phyloP scores from a whole-genome alignment of 2,113 vertebrate species.

The Grantiella picta region DNA sequence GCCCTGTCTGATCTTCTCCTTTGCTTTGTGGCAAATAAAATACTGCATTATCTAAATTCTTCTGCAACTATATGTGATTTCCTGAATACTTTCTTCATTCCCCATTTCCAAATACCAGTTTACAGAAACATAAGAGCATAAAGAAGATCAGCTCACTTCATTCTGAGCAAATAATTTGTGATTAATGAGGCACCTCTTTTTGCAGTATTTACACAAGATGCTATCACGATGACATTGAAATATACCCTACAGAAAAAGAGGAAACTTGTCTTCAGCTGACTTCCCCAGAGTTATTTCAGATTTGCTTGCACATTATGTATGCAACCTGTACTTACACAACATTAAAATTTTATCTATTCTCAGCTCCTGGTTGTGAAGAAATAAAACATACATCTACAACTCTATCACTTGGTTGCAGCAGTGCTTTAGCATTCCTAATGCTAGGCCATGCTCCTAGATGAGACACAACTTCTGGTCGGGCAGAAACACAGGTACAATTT shows the following conservation, averaged over 20 bases:
- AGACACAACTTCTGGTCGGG: not conserved
- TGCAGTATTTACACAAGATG: not conserved
- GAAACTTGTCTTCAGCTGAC: not conserved
- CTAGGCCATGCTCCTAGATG: not conserved
- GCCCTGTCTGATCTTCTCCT: not conserved
- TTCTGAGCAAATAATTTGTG: not conserved
- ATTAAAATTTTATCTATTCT: not conserved
- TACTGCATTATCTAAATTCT: not conserved
- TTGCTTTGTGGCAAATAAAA: not conserved
- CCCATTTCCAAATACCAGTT: not conserved
- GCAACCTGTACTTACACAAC: not conserved
- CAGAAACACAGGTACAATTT: not conserved
- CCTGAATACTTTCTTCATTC: not conserved
- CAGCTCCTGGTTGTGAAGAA: not conserved
- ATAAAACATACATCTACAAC: not conserved
- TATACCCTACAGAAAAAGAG: not conserved
- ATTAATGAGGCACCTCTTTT: not conserved
- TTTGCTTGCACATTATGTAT: not conserved
- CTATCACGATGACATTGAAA: not conserved
- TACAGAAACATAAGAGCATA: not conserved
- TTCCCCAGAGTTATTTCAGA: slow-evolving; percentile 3
- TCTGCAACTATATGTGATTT: not conserved
- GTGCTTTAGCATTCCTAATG: not conserved
- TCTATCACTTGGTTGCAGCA: not conserved
- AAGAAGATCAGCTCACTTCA: not conserved